phyloP scores from a whole-genome alignment of 2,888 invertebrate genomes.

The Polymixis lichenea region DNA sequence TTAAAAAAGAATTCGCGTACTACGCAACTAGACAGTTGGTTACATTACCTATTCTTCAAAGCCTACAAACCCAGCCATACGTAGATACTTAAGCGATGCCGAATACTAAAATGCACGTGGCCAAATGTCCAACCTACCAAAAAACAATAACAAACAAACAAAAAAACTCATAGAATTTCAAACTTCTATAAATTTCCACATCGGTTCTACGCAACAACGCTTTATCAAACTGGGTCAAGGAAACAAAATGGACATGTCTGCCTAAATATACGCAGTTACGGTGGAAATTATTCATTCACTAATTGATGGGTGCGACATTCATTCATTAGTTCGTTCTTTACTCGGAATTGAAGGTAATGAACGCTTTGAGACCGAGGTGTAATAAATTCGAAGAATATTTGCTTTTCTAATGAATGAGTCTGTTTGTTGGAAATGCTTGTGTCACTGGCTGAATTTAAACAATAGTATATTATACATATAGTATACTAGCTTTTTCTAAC shows the following conservation, averaged over 20 bases:
- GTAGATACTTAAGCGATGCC: background rate
- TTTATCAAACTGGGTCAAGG: constrained; percentile 69
- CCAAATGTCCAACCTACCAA: background rate
- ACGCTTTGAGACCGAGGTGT: constrained; percentile 18
- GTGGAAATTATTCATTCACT: constrained; percentile 36
- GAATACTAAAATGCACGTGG: constrained; percentile 26
- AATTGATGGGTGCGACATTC: constrained; percentile 56
- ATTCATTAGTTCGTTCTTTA: constrained; percentile 61
- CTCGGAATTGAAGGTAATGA: constrained; percentile 49
- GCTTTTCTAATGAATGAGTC: constrained; percentile 2
- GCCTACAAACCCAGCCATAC: constrained; percentile 14
- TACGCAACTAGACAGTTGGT: background rate
- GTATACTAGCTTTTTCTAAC: too few relatives aligned
- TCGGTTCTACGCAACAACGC: constrained; percentile 38
- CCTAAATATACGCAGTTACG: constrained; percentile 45
- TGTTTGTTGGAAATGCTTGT: background rate
- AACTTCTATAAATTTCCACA: constrained; percentile 32
- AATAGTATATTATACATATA: too few relatives aligned
- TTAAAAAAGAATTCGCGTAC: background rate
- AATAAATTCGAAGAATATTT: constrained; percentile 47
- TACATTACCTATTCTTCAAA: constrained; percentile 8
- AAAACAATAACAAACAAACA: constrained; percentile 23
- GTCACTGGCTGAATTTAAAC: constrained; percentile 7
- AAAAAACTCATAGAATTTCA: constrained; percentile 46
- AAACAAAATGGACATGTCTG: constrained; percentile 50